Evolutionary conservation across 2,888 invertebrate species (phyloP), one percentile per base, ranked within the genome.

Genomic region (Dolichopus griseipennis): DNA sequence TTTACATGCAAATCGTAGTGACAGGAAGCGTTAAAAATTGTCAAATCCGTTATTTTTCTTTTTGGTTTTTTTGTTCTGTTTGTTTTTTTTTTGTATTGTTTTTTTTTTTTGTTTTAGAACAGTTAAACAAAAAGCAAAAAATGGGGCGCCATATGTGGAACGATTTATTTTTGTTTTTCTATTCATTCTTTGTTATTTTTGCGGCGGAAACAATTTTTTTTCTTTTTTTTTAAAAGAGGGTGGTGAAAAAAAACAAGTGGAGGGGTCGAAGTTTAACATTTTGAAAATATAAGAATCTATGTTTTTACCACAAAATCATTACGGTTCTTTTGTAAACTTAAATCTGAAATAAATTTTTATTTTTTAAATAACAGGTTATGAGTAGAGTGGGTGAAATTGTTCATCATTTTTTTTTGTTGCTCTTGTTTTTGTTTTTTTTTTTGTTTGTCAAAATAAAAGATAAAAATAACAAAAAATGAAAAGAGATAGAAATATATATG

Each of bases 21-120:
- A 52, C 52, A 52, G 52, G 52, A 52, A 52, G 52, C 52, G 52
- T 52, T 52, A 52, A 52, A 52, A 52, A 52, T 52, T 52, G 52
- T 52, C 52, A 52, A 52, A 52, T 52, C 52, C 52, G 52, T 52
- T 52, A 12, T 52, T 18, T 52, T 52, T 18, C 6, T 52, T 52
- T 7, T 41, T n/a, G n/a, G n/a, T 6, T 41, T 41, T 41, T 5
- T 6, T 41, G 27, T 27, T 41, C 8, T 52, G 6, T 52, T 52
- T 52, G 52, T 52, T 7, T 52, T 43, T 43, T 43, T 43, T 52
- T 52, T 52, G 52, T 52, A 18, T 52, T 52, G 15, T 15, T 52
- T 52, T 52, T 18, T 52, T 52, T 18, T 52, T 18, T 52, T 12
- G 2, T 52, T 52, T 52, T n/a, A 4, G 18, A 52, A 18, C 43